phyloP scores from a whole-genome alignment of 2,888 invertebrate species.

The Synanthedon formicaeformis region DNA sequence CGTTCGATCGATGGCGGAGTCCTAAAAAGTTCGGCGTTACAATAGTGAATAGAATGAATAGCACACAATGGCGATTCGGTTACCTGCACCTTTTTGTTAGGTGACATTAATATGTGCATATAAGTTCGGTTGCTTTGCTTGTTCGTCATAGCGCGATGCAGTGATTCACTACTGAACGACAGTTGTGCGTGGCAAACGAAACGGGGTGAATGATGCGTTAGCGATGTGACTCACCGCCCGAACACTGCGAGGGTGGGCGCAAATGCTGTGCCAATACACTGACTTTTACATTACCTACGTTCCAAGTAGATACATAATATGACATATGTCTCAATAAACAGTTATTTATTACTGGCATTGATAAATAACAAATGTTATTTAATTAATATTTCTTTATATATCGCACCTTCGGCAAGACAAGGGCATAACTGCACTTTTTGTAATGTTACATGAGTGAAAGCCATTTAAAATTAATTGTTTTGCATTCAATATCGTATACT shows the following conservation, averaged over 20 bases:
- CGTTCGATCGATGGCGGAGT: slow-evolving; percentile 51
- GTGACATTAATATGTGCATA: slow-evolving; percentile 51
- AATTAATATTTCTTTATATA: no score
- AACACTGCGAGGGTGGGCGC: slow-evolving; percentile 11
- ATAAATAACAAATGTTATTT: slow-evolving; percentile 13
- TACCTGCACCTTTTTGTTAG: slow-evolving; percentile 28
- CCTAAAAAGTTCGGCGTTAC: slow-evolving; percentile 59
- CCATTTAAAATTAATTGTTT: no score
- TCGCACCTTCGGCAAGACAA: no score
- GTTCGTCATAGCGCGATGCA: slow-evolving; percentile 12
- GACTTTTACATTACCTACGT: slow-evolving; percentile 35
- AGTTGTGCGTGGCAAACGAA: slow-evolving; percentile 28
- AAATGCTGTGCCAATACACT: slow-evolving; percentile 29
- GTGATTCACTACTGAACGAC: slow-evolving; percentile 32
- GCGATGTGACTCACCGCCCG: slow-evolving; percentile 19
- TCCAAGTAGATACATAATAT: slow-evolving; percentile 19
- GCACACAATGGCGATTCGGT: slow-evolving; percentile 63
- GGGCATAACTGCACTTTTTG: no score
- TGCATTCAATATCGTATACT: no score
- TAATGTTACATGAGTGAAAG: no score
- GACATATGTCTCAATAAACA: slow-evolving; percentile 17
- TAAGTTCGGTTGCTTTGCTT: slow-evolving; percentile 17
- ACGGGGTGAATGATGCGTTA: slow-evolving; percentile 5
- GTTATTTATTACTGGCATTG: slow-evolving; percentile 24
- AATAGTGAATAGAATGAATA: slow-evolving; percentile 39